phyloP scores from a whole-genome alignment of 2,113 vertebrate genomes.

The Oncorhynchus kisutch region DNA sequence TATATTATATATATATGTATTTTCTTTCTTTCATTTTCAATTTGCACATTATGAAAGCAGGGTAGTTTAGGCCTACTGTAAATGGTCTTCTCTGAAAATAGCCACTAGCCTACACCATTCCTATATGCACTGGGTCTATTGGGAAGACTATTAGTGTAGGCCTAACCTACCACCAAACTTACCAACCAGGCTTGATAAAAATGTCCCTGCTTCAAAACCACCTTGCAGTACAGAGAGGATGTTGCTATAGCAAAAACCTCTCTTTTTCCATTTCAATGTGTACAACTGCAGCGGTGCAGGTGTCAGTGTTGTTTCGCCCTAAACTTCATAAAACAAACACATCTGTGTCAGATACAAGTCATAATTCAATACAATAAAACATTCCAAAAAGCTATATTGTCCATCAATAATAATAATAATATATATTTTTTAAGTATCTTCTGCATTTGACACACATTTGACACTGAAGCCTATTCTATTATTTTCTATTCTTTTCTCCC shows the following conservation, averaged over 20 bases:
- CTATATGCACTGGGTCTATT: background rate
- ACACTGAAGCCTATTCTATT: slow-evolving; percentile 7
- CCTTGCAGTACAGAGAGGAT: background rate
- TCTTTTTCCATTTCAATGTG: background rate
- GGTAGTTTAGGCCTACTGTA: too few relatives aligned
- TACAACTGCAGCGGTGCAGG: background rate
- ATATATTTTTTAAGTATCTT: background rate
- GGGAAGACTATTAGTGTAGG: too few relatives aligned
- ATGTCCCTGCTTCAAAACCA: background rate
- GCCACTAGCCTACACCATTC: too few relatives aligned
- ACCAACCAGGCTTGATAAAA: background rate
- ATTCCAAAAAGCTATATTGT: background rate
- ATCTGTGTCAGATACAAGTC: background rate
- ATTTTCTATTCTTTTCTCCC: background rate
- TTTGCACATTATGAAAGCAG: too few relatives aligned
- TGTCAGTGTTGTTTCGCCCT: background rate
- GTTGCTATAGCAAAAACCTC: background rate
- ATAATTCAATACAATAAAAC: background rate
- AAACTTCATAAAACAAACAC: background rate
- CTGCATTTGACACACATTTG: background rate
- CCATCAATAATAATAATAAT: background rate
- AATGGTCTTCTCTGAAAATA: too few relatives aligned
- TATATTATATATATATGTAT: too few relatives aligned
- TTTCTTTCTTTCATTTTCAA: too few relatives aligned
- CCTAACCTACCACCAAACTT: background rate